Base-by-base conservation (phyloP, 2,888 invertebrate species). In the Thecophora atra region DNA sequence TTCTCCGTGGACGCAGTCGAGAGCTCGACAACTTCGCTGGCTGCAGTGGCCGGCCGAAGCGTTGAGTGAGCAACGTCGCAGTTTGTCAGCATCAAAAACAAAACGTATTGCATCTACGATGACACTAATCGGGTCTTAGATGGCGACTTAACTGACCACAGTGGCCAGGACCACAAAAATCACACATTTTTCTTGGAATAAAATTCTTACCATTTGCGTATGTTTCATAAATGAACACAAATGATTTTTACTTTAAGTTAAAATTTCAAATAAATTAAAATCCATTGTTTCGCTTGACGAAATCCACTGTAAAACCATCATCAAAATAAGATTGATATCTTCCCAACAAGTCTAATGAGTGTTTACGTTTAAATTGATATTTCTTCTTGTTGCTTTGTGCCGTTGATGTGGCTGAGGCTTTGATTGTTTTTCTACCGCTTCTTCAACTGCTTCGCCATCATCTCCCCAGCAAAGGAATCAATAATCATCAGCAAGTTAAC, bases 291-390 rank as follows among this genome's bases (percentile, higher is more conserved):
- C 13, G 17, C 3, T 47, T 17, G 11, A 24, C 56, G 19, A 4
- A 56, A 24, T 21, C 42, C 37, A 30, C 30, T 26, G 21, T 37
- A 26, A 63, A 37, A n/a, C 17, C 47, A n/a, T 47, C 47, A 47
- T 60, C 60, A 7, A 42, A 21, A 26, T 24, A 76, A 77, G 78
- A 77, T 77, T 77, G 78, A 78, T 78, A 76, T 75, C 75, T 77
- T 74, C 77, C 78, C 77, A 78, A 79, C 76, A 79, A 77, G 78
- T 78, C 79, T 78, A 78, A 79, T 78, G 78, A 79, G 78, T 79
- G 77, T 77, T 79, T 77, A 77, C 72, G 77, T 76, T 77, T 47
- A 74, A 73, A 75, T 73, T 70, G 71, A 44, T 21, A 44, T 30
- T 60, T 28, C 28, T 21, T 7, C 13, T 60, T 69, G 44, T 19